phyloP scores from a whole-genome alignment of 2,797 vertebrate species.

The Forpus xanthops region DNA sequence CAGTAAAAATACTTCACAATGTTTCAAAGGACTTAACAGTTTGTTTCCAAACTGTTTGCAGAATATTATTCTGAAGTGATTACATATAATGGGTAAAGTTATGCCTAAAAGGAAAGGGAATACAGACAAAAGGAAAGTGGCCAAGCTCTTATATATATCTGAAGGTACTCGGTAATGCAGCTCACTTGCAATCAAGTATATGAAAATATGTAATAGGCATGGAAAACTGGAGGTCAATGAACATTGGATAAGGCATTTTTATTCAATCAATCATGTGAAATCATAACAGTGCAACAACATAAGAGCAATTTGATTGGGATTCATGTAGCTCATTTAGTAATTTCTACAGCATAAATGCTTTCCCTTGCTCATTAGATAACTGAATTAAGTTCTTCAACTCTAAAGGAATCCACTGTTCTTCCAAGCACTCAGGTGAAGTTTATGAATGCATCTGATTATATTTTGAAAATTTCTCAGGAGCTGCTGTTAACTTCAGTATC shows the following conservation, averaged over 20 bases:
- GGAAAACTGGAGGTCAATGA: background rate
- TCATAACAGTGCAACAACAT: background rate
- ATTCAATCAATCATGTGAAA: constrained; percentile 16
- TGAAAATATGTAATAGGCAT: background rate
- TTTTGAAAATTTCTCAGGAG: background rate
- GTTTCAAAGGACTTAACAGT: background rate
- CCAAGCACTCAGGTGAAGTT: background rate
- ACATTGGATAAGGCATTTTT: background rate
- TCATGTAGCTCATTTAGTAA: background rate
- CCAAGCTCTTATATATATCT: background rate
- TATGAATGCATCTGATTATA: background rate
- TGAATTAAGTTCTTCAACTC: background rate
- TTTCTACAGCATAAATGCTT: background rate
- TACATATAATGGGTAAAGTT: background rate
- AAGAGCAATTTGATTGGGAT: background rate
- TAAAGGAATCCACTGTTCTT: background rate
- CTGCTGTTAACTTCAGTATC: background rate
- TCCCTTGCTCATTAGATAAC: background rate
- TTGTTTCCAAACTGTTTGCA: background rate
- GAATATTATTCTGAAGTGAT: background rate
- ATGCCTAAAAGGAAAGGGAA: background rate
- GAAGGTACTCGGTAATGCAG: background rate
- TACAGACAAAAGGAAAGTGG: background rate
- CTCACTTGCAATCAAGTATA: background rate
- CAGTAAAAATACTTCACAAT: background rate